phyloP scores from a whole-genome alignment of 35 echinoderm and acorn worm genomes.

The Heliocidaris tuberculata region DNA sequence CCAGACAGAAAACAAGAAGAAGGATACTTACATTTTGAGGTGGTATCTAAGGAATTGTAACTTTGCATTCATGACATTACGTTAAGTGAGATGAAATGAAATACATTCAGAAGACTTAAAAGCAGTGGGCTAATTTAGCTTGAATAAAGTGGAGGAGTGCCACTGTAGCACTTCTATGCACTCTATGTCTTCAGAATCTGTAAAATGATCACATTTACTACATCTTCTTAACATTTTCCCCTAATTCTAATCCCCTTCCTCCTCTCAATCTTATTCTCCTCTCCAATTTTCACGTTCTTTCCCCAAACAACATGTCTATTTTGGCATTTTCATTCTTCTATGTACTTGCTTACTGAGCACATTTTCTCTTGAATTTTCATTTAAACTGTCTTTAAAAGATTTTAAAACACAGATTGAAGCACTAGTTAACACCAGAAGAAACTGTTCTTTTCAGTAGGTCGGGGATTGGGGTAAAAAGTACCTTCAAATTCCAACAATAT shows the following conservation, averaged over 20 bases:
- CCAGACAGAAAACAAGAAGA: background rate
- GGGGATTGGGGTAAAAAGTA: too few relatives aligned
- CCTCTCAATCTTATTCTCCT: background rate
- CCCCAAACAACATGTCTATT: background rate
- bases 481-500: too few relatives aligned
- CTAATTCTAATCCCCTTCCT: background rate
- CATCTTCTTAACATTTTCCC: background rate
- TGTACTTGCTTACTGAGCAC: too few relatives aligned
- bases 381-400: too few relatives aligned
- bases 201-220: background rate
- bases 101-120: background rate
- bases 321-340: background rate
- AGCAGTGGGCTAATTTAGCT: background rate
- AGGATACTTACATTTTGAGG: background rate
- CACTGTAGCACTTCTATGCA: background rate
- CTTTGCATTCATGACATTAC: background rate
- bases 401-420: too few relatives aligned
- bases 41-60: background rate
- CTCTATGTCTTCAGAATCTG: background rate
- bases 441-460: too few relatives aligned
- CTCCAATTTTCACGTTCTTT: too few relatives aligned
- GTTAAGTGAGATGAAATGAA: background rate
- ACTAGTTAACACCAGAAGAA: too few relatives aligned
- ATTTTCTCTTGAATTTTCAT: too few relatives aligned
- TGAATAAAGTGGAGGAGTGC: background rate